phyloP scores from a whole-genome alignment of 1,140 invertebrate species.

The Gonatopus flavifemur region DNA sequence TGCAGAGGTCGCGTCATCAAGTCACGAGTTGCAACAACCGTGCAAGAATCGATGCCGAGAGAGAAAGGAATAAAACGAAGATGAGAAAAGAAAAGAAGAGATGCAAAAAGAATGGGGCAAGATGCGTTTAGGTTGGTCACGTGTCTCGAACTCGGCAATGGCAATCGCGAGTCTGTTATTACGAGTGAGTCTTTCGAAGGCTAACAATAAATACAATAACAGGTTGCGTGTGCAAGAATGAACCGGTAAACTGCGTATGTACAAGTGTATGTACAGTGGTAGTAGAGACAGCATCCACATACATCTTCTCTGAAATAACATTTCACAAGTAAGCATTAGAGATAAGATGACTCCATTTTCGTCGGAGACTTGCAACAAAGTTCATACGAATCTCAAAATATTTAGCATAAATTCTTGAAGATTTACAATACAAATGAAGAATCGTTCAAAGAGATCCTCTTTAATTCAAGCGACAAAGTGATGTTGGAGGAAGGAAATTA shows the following conservation, averaged over 20 bases:
- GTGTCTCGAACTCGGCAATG: conserved; percentile 17
- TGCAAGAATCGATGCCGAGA: conserved; percentile 18
- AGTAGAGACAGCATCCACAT: no score
- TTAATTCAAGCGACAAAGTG: no score
- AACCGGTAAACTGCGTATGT: not conserved
- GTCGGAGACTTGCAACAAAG: no score
- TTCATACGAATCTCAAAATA: no score
- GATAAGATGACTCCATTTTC: no score
- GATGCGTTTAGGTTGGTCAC: conserved; percentile 16
- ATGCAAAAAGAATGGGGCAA: not conserved
- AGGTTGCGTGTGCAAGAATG: conserved; percentile 10
- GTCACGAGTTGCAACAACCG: conserved; percentile 17
- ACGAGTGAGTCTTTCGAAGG: conserved; percentile 24
- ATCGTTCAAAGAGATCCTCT: no score
- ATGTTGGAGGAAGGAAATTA: no score
- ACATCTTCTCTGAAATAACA: no score
- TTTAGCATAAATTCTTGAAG: no score
- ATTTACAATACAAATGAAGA: no score
- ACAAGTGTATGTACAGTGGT: no score
- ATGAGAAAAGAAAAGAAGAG: conserved; percentile 10
- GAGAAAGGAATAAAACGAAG: conserved; percentile 3
- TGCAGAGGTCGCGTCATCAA: conserved; percentile 19
- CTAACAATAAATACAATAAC: conserved; percentile 26
- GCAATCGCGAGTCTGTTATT: conserved; percentile 22
- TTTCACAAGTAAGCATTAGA: no score